A percentile compares a stretch with the other conserved stretches of the same genome.
Conservation (phyloP, 2,888 invertebrate genomes). For the Matsumyia berberina region DNA sequence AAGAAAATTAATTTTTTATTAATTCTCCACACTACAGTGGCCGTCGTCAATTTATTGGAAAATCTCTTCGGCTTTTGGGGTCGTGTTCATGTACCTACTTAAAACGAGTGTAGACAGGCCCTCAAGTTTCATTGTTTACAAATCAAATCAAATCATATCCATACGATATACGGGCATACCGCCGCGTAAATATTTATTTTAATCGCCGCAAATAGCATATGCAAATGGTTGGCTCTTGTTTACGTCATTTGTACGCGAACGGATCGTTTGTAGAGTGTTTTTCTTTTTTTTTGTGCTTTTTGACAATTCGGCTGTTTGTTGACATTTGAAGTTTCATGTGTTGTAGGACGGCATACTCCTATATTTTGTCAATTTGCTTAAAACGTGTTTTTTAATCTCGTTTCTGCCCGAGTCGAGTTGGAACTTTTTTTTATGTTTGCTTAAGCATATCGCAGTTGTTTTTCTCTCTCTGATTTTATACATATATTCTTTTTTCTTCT, state of each 20-base stretch:
- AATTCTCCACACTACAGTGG: neutral
- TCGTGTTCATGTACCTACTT: slow-evolving; percentile 8
- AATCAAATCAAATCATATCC: slow-evolving; percentile 38
- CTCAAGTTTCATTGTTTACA: slow-evolving; percentile 67
- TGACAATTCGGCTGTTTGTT: slow-evolving; percentile 48
- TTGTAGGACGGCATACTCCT: slow-evolving; percentile 24
- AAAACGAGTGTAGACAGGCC: slow-evolving; percentile 54
- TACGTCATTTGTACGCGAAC: slow-evolving; percentile 56
- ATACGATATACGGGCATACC: too few relatives aligned
- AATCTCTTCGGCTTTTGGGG: neutral
- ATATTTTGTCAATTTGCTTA: slow-evolving; percentile 40
- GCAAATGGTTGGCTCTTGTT: slow-evolving; percentile 45
- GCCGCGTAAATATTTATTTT: slow-evolving; percentile 54
- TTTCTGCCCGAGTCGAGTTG: slow-evolving; percentile 5
- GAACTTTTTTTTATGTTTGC: slow-evolving; percentile 2
- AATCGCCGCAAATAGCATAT: slow-evolving; percentile 53
- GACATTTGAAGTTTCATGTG: slow-evolving; percentile 53
- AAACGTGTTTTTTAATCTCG: slow-evolving; percentile 25
- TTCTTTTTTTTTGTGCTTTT: slow-evolving; percentile 30
- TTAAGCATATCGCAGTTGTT: neutral
- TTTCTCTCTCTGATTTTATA: neutral
- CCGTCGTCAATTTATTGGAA: slow-evolving; percentile 26
- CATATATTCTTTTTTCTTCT: slow-evolving; percentile 13
- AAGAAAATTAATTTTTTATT: slow-evolving; percentile 25
- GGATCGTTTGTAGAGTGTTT: neutral